A percentile compares a stretch with the other conserved stretches of the same genome.
phyloP scores from a whole-genome alignment of 2,888 invertebrate genomes.

The Ochropleura leucogaster region DNA sequence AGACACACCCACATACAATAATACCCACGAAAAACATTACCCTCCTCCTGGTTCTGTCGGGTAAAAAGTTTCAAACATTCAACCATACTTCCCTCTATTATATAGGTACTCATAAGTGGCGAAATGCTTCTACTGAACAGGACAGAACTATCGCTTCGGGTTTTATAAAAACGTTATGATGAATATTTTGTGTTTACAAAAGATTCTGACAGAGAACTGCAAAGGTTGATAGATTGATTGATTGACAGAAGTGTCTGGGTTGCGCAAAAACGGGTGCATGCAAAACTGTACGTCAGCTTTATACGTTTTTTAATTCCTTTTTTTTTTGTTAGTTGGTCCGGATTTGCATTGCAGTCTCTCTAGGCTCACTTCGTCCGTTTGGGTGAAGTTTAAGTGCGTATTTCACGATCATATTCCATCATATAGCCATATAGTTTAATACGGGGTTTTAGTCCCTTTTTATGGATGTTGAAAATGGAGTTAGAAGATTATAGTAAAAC shows the following conservation, averaged over 20 bases:
- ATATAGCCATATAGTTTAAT: not conserved
- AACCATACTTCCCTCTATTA: not conserved
- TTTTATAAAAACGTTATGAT: not conserved
- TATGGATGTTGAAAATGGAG: not conserved
- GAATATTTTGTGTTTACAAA: not conserved
- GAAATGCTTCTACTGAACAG: not conserved
- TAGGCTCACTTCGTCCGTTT: conserved; percentile 4
- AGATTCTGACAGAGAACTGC: not conserved
- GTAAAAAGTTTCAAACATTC: not conserved
- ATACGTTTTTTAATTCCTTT: not conserved
- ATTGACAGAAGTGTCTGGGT: conserved; percentile 35
- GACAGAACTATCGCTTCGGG: not conserved
- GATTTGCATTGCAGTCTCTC: conserved; percentile 28
- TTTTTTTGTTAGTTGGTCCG: not conserved
- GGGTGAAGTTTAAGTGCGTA: conserved; percentile 23
- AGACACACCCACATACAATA: not conserved
- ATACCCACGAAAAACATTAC: not conserved
- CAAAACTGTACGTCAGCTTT: conserved; percentile 18
- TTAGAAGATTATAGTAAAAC: not conserved
- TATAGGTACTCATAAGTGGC: not conserved
- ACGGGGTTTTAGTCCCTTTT: conserved; percentile 19
- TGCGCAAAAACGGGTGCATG: conserved; percentile 23
- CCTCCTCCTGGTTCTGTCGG: not conserved
- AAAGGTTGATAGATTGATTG: conserved; percentile 26
- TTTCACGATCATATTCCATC: conserved; percentile 7